Base-by-base conservation (phyloP, 2,113 vertebrate species). In the Caracal caracal region DNA sequence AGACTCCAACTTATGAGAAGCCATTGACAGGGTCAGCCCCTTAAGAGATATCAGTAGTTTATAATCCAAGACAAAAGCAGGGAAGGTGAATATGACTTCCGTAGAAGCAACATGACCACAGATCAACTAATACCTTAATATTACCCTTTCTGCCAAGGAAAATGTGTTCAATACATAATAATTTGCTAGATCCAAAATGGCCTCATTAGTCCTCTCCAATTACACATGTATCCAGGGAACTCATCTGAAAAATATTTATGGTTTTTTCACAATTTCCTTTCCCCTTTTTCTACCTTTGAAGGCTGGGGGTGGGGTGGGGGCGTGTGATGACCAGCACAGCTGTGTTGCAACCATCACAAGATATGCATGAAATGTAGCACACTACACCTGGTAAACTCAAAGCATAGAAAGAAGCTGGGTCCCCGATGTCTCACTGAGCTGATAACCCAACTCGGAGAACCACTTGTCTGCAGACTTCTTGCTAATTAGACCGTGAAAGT, bases 41-140 rank as follows among this genome's bases (percentile, higher is more conserved):
- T 94, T 94, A 43, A 70, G 96, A 63, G 40, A 40, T 33, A 78
- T 75, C 68, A 86, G 15, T 37, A 83, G 63, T 75, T 94, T 37
- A 75, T 43, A 76, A 51, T 73, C 49, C 28, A 53, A 90, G 61
- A 87, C 83, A 37, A 51, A n/a, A 43, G n/a, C 35, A 40, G 28
- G 33, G 78, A 20, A 53, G 53, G 73, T 24, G 78, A 71, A 40
- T 4, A 11, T 4, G 37, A 33, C 49, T 86, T 95, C 35, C 4
- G 0, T 47, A 43, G 63, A 90, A 56, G 49, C n/a, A 90, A 33
- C 9, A 0, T 49, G 53, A 70, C 56, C 51, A 49, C 22, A 71
- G 68, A 26, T 28, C 59, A 89, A 75, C 22, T 86, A 10, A 22
- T 53, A 82, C 22, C 19, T 19, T 2, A 61, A 37, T 15, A 0